Evolutionary conservation across 30 jellyfish, hydroid and myxozoan genomes (phyloP).

Genomic region (Chironex yamaguchii): DNA sequence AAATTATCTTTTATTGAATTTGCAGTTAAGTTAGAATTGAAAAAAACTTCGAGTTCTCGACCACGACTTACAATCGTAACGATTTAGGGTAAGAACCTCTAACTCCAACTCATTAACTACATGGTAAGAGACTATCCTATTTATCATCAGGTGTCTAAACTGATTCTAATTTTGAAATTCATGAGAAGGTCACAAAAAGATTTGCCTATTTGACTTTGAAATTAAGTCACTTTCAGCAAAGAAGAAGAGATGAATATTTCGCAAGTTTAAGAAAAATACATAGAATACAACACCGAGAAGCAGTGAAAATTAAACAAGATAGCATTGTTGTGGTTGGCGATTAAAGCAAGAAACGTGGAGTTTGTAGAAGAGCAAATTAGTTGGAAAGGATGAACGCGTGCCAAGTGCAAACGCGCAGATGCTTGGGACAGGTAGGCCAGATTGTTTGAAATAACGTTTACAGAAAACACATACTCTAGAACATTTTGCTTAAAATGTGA

Average conservation of each 20-base stretch:
- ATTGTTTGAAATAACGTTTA: not conserved
- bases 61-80: slow-evolving; percentile 24
- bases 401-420: slow-evolving; percentile 21
- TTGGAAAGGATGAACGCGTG: no score
- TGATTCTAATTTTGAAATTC: not conserved
- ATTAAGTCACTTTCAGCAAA: slow-evolving; percentile 15
- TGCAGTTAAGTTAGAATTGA: slow-evolving; percentile 29
- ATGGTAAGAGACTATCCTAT: slow-evolving; percentile 7
- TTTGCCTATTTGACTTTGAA: slow-evolving; percentile 26
- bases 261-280: not conserved
- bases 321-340: not conserved
- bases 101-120: slow-evolving; percentile 45
- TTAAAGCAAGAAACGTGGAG: slow-evolving; percentile 19
- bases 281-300: not conserved
- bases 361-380: no score
- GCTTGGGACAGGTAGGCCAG: slow-evolving; percentile 42
- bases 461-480: slow-evolving; percentile 11
- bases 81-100: slow-evolving; percentile 36
- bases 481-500: no score
- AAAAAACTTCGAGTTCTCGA: slow-evolving; percentile 20
- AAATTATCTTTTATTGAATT: slow-evolving; percentile 34
- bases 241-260: slow-evolving; percentile 23
- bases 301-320: not conserved
- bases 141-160: slow-evolving; percentile 15
- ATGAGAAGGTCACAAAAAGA: slow-evolving; percentile 12